A percentile compares a stretch with the other conserved stretches of the same genome.
phyloP scores from a whole-genome alignment of 2,797 vertebrate species.

The Enteromius thamalakanensis region DNA sequence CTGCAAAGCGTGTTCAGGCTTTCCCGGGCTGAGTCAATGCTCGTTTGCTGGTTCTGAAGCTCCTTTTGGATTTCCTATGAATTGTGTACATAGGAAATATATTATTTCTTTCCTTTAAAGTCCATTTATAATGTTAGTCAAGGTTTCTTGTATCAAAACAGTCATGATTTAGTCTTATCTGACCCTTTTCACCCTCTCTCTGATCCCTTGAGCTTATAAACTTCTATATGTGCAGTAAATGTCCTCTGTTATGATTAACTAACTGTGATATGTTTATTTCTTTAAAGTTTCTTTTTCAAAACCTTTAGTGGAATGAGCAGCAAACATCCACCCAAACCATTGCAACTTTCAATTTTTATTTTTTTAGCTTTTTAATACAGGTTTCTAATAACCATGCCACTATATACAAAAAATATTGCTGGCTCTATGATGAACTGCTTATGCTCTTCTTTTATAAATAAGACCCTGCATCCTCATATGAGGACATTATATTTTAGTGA shows the following conservation, averaged over 20 bases:
- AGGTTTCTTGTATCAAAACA: background rate
- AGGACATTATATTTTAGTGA: too few relatives aligned
- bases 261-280: background rate
- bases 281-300: background rate
- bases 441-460: background rate
- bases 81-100: background rate
- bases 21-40: slow-evolving; percentile 86
- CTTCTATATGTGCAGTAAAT: background rate
- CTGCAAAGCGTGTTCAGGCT: slow-evolving; percentile 90
- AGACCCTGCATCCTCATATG: too few relatives aligned
- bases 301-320: background rate
- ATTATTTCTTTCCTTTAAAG: background rate
- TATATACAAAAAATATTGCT: background rate
- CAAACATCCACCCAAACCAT: background rate
- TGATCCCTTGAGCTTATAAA: background rate
- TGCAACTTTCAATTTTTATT: background rate
- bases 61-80: slow-evolving; percentile 92
- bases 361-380: background rate
- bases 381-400: background rate
- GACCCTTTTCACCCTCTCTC: background rate
- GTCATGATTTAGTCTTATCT: background rate
- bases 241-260: background rate
- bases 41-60: slow-evolving; percentile 87
- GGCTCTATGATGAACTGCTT: background rate
- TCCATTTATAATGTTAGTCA: background rate